Evolutionary conservation across 92 coral and sea anemone species (phyloP), one percentile per base, ranked within the genome.

Genomic region (Epizoanthus stellaris): DNA sequence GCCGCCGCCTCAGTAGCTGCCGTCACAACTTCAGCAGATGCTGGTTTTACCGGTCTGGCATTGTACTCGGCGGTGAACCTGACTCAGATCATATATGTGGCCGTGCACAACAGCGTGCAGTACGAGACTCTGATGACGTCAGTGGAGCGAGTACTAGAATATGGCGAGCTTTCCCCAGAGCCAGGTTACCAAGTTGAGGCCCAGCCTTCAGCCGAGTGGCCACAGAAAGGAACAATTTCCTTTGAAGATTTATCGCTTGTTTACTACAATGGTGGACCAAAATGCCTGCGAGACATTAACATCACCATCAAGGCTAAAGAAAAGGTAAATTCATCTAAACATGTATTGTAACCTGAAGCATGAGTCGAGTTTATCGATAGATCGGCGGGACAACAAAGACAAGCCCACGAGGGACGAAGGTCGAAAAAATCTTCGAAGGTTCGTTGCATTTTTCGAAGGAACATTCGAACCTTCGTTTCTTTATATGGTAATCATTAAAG

Each of bases 11-110:
- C 71, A 3, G 30, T 77, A 23, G 57, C 83, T 77, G 83, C 83
- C 9, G 71, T 77, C 71, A 77, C 83, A 5, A 77, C 83, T 9
- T 77, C 83, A n/a, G 83, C 83, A 77, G 83, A 77, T 56, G 83
- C 83, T 10, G 83, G 83, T 61, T 77, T 77, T 36, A 77, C 83
- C 0, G 83, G 83, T 3, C 83, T 77, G 25, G 83, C 60, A 2
- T 70, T 77, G 38, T 77, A 77, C 83, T 77, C 83, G 11, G 83
- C 83, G 42, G 83, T 77, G 70, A 77, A 77, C 20, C 83, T 77
- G 40, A 77, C 83, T 2, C 83, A 77, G 72, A 77, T 77, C 21
- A 77, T 77, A 42, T 77, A 77, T 42, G 83, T 77, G 11, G 83
- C 83, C 19, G 83, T 77, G 2, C 83, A 77, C 21, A 77, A 77